phyloP scores from a whole-genome alignment of 2,797 vertebrate species.

The Oreonectes daqikongensis region DNA sequence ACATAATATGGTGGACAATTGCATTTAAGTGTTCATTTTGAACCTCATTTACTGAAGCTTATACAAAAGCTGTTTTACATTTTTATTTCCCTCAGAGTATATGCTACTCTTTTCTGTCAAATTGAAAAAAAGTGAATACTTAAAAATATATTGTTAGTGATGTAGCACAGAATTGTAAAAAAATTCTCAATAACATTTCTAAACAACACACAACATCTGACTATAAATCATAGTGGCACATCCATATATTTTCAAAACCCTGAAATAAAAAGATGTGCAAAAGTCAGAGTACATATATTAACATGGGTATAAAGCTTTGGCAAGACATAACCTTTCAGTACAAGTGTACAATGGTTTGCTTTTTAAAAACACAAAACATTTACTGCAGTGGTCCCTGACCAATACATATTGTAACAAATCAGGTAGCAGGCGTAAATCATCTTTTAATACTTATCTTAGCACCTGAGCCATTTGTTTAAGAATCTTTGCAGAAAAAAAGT shows the following conservation, averaged over 20 bases:
- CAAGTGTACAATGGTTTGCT: background rate
- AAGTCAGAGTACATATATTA: slow-evolving; percentile 35
- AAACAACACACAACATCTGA: slow-evolving; percentile 35
- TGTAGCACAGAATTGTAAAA: slow-evolving; percentile 43
- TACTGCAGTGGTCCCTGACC: slow-evolving; percentile 52
- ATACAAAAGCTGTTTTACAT: slow-evolving; percentile 21
- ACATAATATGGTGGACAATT: background rate
- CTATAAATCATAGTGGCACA: slow-evolving; percentile 53
- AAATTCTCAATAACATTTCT: slow-evolving; percentile 43
- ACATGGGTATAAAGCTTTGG: slow-evolving; percentile 44
- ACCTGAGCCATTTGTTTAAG: slow-evolving; percentile 45
- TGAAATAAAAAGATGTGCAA: slow-evolving; percentile 41
- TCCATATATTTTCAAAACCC: slow-evolving; percentile 29
- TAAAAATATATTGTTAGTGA: slow-evolving; percentile 35
- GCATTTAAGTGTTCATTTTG: background rate
- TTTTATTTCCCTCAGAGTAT: slow-evolving; percentile 38
- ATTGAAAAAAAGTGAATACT: slow-evolving; percentile 15
- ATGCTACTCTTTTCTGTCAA: slow-evolving; percentile 28
- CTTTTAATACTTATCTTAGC: slow-evolving; percentile 18
- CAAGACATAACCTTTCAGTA: slow-evolving; percentile 29
- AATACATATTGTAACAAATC: slow-evolving; percentile 29
- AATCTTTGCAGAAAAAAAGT: slow-evolving; percentile 37
- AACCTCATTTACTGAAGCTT: background rate
- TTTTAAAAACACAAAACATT: slow-evolving; percentile 33
- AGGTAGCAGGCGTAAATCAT: slow-evolving; percentile 11